A percentile compares a stretch with the other conserved stretches of the same genome.
Evolutionary conservation across 2,113 vertebrate genomes (phyloP).

Genomic region (Eptesicus fuscus): DNA sequence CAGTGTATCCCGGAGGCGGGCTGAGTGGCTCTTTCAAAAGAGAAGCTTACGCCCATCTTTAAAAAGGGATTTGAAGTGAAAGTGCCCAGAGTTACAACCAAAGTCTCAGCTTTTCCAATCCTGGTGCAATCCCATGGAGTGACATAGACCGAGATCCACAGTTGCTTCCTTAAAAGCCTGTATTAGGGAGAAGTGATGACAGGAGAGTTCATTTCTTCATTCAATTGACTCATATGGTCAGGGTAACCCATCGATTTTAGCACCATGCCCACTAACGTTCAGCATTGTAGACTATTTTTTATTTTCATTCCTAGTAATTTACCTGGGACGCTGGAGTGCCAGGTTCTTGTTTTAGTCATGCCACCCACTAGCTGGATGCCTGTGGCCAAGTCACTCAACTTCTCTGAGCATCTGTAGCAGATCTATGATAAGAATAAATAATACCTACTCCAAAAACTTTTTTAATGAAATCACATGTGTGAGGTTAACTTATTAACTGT

Average conservation of each 20-base stretch:
- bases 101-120: neutral
- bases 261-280: neutral
- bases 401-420: neutral
- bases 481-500: neutral
- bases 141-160: neutral
- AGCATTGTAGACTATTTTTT: neutral
- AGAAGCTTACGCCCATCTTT: neutral
- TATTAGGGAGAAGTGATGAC: neutral
- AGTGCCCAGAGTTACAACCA: neutral
- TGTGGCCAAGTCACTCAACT: neutral
- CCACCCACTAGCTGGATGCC: neutral
- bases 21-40: neutral
- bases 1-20: fast-evolving
- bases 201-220: neutral
- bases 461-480: neutral
- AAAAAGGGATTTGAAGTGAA: neutral
- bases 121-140: neutral
- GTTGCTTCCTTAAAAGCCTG: neutral
- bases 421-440: neutral
- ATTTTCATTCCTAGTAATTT: neutral
- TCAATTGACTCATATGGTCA: neutral
- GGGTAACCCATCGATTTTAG: neutral
- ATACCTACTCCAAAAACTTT: neutral
- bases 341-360: neutral
- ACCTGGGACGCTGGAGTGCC: neutral